Evolutionary conservation across 1,140 invertebrate genomes (phyloP), one percentile per base, ranked within the genome.

Genomic region (Drosophila ohnishii): DNA sequence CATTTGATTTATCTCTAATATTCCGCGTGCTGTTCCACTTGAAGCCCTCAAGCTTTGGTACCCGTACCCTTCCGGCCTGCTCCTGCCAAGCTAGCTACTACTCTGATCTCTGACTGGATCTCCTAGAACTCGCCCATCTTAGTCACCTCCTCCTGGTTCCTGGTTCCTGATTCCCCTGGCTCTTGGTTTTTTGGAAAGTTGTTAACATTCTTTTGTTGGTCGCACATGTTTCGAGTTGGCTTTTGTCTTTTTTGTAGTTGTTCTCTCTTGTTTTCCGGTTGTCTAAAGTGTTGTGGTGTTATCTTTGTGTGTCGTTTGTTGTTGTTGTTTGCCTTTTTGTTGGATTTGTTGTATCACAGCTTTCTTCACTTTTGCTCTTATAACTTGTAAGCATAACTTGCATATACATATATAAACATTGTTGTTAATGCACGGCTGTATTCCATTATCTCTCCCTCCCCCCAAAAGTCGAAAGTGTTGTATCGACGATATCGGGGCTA

Each of bases 171-270:
- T 53, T 44, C 44, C 44, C 16, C 19, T 71, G 57, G 55, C 16
- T 32, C 35, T 37, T 56, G 32, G 39, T 30, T 58, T 51, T 39
- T 65, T 45, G 76, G 75, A 80, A 84, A 80, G 74, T 81, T 80
- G 66, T 75, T 62, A 59, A 69, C 64, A 64, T 77, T 73, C 76
- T 73, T 84, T 83, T 78, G 80, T 87, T 87, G 84, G 84, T 87
- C 84, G 84, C 84, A 87, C 86, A 78, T 80, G 80, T 88, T 83
- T 83, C 79, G 72, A 78, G 82, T 87, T 87, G 84, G 84, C 83
- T 50, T 77, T 80, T 86, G 76, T 70, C 61, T 57, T 48, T 51
- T 44, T 73, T 66, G 25, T 71, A 39, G 35, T 59, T 75, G 16
- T 56, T 57, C 47, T 37, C 60, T 37, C 48, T 50, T 22, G 53